These are phyloP conservation scores for Danaus plexippus DNA, from an alignment of 1,140 invertebrate genomes.

Conservation along the genomic window DNA sequence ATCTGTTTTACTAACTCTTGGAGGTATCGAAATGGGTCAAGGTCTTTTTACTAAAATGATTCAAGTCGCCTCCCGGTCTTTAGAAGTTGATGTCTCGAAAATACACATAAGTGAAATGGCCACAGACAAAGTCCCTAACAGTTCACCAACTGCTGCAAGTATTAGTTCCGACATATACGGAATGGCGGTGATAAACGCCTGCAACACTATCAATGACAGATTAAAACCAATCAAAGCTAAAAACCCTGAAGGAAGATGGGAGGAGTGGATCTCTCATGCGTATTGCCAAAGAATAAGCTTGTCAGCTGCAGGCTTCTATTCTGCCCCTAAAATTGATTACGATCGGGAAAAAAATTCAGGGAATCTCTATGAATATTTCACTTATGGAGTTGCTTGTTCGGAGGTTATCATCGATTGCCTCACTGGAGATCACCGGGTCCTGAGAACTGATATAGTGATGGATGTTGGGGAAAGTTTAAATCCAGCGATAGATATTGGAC, in stretches of 20 bases:
- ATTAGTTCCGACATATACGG: slow-evolving; percentile 79
- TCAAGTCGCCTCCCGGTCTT: slow-evolving; percentile 71
- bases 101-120: slow-evolving; percentile 78
- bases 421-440: slow-evolving; percentile 75
- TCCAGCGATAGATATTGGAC: slow-evolving; percentile 80
- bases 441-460: slow-evolving; percentile 80
- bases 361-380: slow-evolving; percentile 70
- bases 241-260: slow-evolving; percentile 74
- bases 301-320: slow-evolving; percentile 76
- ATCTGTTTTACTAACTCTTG: slow-evolving; percentile 76
- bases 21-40: slow-evolving; percentile 81
- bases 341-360: slow-evolving; percentile 63
- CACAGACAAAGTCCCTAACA: slow-evolving; percentile 80
- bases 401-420: slow-evolving; percentile 74
- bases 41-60: slow-evolving; percentile 78
- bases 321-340: slow-evolving; percentile 66
- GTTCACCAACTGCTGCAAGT: slow-evolving; percentile 78
- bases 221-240: slow-evolving; percentile 70
- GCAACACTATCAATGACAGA: slow-evolving; percentile 71
- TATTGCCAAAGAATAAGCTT: slow-evolving; percentile 74
- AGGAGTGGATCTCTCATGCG: slow-evolving; percentile 75
- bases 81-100: slow-evolving; percentile 72
- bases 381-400: slow-evolving; percentile 71
- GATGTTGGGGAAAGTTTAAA: slow-evolving; percentile 79
- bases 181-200: slow-evolving; percentile 78